phyloP scores from a whole-genome alignment of 2,888 invertebrate species.

The Idaea biselata region DNA sequence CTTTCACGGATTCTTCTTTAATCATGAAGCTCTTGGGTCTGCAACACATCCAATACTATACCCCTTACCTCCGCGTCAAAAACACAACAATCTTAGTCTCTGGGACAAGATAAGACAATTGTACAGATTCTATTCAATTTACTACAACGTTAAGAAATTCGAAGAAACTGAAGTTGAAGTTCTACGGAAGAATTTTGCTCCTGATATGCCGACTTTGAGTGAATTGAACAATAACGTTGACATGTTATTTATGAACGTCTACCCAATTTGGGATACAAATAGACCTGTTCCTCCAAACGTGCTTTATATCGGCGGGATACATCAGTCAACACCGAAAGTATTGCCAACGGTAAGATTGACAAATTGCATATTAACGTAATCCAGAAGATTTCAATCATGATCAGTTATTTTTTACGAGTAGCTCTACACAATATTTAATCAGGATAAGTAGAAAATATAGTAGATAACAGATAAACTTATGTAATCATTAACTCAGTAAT shows the following conservation, averaged over 20 bases:
- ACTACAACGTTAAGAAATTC: conserved; percentile 19
- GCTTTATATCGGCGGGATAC: conserved; percentile 60
- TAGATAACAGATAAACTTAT: too few relatives aligned
- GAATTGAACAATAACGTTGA: conserved; percentile 42
- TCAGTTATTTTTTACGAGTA: too few relatives aligned
- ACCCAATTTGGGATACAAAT: conserved; percentile 49
- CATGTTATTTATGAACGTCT: conserved; percentile 58
- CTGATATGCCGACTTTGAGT: conserved; percentile 27
- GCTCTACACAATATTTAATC: too few relatives aligned
- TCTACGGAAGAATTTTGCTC: conserved; percentile 31
- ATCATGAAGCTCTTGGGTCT: conserved; percentile 35
- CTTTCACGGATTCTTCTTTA: conserved; percentile 26
- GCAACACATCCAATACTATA: conserved; percentile 36
- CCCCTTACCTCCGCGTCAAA: conserved; percentile 29
- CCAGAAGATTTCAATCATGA: too few relatives aligned
- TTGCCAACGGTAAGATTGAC: conserved; percentile 50
- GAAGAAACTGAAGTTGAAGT: conserved; percentile 20
- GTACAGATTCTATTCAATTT: conserved; percentile 15
- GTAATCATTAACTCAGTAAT: too few relatives aligned
- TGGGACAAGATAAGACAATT: background rate
- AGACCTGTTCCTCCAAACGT: conserved; percentile 57
- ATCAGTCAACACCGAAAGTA: conserved; percentile 47
- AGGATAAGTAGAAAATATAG: too few relatives aligned
- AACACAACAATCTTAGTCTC: conserved; percentile 27
- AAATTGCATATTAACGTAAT: too few relatives aligned